phyloP scores from a whole-genome alignment of 64 coral and sea anemone species.

The Porites lutea region DNA sequence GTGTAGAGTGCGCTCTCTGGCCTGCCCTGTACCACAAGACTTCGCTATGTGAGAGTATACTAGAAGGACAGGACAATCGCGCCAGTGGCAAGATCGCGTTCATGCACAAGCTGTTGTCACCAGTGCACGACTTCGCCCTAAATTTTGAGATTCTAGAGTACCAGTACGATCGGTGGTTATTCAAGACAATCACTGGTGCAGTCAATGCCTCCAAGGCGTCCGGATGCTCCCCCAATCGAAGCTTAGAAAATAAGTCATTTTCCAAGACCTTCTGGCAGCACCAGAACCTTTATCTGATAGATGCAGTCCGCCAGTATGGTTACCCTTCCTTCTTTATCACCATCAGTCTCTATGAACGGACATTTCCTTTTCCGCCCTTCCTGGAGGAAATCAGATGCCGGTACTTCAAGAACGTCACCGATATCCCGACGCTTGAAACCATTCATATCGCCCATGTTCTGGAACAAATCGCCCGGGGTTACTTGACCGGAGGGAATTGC shows the following conservation, averaged over 20 bases:
- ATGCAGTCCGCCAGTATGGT: conserved; percentile 50
- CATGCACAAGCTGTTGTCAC: too few species aligned
- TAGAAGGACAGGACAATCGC: too few species aligned
- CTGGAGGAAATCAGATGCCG: not conserved
- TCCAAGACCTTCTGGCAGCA: conserved; percentile 50
- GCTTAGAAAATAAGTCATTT: conserved; percentile 57
- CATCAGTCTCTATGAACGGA: conserved; percentile 54
- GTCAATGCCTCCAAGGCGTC: not conserved
- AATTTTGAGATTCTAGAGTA: conserved; percentile 54
- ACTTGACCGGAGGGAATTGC: not conserved
- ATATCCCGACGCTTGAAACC: conserved; percentile 4
- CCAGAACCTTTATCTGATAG: conserved; percentile 57
- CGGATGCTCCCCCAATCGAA: not conserved
- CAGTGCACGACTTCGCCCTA: conserved; percentile 39
- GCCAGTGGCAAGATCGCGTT: too few species aligned
- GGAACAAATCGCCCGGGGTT: not conserved
- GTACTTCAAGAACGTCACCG: not conserved
- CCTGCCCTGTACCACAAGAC: too few species aligned
- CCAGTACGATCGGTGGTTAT: conserved; percentile 67
- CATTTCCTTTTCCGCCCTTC: conserved; percentile 46
- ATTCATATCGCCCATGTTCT: conserved; percentile 43
- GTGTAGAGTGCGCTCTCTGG: too few species aligned
- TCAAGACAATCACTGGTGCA: conserved; percentile 42
- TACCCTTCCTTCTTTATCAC: conserved; percentile 48
- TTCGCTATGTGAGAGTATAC: too few species aligned